phyloP scores from a whole-genome alignment of 2,888 invertebrate genomes.

The Catocala nupta region DNA sequence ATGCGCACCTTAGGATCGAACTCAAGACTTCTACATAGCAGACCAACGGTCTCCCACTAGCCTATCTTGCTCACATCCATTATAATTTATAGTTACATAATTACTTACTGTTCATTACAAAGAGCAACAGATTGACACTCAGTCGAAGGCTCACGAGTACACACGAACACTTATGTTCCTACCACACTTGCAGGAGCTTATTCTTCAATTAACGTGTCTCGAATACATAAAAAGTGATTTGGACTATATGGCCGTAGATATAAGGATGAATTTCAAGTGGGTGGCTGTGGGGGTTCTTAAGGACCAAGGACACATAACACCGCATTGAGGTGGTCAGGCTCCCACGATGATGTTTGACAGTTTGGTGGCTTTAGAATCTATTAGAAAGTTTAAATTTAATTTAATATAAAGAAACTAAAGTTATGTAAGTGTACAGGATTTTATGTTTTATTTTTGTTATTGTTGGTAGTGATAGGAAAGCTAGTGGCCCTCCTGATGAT shows the following conservation, averaged over 20 bases:
- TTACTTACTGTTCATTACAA: neutral
- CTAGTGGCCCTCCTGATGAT: no score
- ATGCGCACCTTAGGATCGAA: no score
- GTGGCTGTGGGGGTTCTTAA: constrained; percentile 32
- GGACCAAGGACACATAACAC: constrained; percentile 64
- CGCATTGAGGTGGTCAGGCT: constrained; percentile 78
- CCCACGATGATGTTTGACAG: constrained; percentile 70
- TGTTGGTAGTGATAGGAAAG: no score
- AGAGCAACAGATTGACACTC: constrained; percentile 56
- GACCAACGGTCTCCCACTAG: no score
- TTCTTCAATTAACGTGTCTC: constrained; percentile 58
- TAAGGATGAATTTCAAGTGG: constrained; percentile 23
- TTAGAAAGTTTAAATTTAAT: constrained; percentile 27
- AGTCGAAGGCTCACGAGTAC: constrained; percentile 9
- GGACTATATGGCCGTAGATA: accelerated
- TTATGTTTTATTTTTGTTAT: no score
- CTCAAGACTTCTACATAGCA: no score
- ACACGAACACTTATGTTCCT: constrained; percentile 14
- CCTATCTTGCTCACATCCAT: no score
- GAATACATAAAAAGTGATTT: constrained; percentile 5
- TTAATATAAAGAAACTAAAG: no score
- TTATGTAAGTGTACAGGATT: no score
- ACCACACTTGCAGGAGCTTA: constrained; percentile 34
- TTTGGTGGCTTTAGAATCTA: constrained; percentile 40
- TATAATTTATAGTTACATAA: no score